A percentile compares a stretch with the other conserved stretches of the same genome.
Conservation (phyloP, 2,888 invertebrate species). For the Synergus japonicus region DNA sequence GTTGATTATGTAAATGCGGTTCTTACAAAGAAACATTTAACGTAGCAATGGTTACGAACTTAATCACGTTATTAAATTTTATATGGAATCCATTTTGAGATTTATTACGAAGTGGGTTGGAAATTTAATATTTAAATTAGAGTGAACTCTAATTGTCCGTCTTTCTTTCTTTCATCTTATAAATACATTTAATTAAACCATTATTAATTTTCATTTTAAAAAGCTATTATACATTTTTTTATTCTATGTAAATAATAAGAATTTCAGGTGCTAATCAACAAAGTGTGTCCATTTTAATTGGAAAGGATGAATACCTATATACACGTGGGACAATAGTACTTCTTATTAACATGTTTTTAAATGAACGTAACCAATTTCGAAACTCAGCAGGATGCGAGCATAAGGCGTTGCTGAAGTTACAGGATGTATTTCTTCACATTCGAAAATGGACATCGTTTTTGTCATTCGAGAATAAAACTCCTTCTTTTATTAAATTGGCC, state of each 20-base stretch:
- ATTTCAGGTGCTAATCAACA: background rate
- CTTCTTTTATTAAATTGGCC: background rate
- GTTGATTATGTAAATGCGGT: conserved; percentile 50
- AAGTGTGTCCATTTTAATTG: conserved; percentile 1
- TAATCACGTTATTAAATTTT: conserved; percentile 46
- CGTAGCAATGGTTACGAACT: conserved; percentile 47
- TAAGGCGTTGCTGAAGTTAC: conserved; percentile 31
- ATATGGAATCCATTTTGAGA: background rate
- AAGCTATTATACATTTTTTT: no score
- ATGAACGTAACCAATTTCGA: conserved; percentile 42
- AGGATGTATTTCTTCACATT: conserved; percentile 39
- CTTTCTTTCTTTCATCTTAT: no score
- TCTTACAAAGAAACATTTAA: conserved; percentile 45
- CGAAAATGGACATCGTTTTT: conserved; percentile 40
- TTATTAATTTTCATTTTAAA: no score
- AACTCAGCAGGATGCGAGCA: conserved; percentile 43
- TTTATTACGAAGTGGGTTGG: background rate
- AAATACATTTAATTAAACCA: no score
- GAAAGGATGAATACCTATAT: conserved; percentile 22
- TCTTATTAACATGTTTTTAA: conserved; percentile 48
- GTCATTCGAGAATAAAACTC: background rate
- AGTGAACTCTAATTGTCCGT: no score
- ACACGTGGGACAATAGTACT: conserved; percentile 30
- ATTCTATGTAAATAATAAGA: background rate
- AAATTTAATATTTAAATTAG: background rate